Conservation (phyloP, 1,140 invertebrate species). For the Nephila pilipes region DNA sequence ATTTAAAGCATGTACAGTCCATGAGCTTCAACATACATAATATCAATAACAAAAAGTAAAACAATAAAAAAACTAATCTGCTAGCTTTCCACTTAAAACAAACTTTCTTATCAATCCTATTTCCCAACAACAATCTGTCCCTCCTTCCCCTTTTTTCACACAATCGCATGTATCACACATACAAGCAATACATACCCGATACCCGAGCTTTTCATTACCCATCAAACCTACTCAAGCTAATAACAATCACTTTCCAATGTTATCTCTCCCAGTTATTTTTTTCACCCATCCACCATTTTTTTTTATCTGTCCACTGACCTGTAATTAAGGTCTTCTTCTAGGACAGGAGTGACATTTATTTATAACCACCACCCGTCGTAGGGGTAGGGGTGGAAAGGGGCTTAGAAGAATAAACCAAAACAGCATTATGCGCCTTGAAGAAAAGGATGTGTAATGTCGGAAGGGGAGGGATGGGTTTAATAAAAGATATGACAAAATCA, state of each 20-base stretch:
- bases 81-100: too few relatives aligned
- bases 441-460: not conserved
- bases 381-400: not conserved
- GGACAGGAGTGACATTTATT: not conserved
- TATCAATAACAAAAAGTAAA: too few relatives aligned
- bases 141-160: not conserved
- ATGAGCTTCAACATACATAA: too few relatives aligned
- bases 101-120: too few relatives aligned
- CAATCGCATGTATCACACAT: not conserved
- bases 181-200: not conserved
- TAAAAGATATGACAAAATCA: slow-evolving; percentile 6
- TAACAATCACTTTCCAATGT: not conserved
- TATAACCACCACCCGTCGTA: not conserved
- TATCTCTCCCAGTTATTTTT: not conserved
- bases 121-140: not conserved
- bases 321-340: not conserved
- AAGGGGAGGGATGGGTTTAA: not conserved
- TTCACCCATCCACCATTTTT: not conserved
- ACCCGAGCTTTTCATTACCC: not conserved
- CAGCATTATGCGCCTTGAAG: not conserved
- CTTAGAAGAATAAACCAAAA: not conserved
- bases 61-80: too few relatives aligned
- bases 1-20: too few relatives aligned
- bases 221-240: slow-evolving; percentile 17
- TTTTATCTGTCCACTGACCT: not conserved